These are phyloP conservation scores for Lasioglossum pauxillum DNA, from an alignment of 2,888 invertebrate genomes.

Conservation along the genomic window DNA sequence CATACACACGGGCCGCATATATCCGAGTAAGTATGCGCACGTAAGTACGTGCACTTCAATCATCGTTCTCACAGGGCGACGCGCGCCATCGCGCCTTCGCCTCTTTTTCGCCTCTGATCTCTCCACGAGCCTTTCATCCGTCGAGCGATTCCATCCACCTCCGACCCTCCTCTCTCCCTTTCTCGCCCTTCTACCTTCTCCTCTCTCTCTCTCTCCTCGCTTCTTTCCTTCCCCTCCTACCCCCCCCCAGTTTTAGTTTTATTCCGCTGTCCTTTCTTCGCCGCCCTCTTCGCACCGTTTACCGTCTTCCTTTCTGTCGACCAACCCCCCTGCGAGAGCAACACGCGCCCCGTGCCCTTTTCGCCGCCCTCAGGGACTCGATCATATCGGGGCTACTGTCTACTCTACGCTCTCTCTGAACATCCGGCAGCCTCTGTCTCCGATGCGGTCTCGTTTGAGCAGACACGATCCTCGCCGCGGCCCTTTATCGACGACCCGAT, in stretches of 20 bases:
- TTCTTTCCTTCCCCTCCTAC: constrained; percentile 5
- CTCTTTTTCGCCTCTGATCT: constrained; percentile 77
- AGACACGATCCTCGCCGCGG: constrained; percentile 1
- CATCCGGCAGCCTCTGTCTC: background rate
- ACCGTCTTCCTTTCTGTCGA: constrained; percentile 38
- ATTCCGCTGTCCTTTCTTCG: constrained; percentile 52
- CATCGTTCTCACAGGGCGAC: constrained; percentile 79
- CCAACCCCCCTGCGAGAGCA: constrained; percentile 2
- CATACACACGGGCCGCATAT: constrained; percentile 40
- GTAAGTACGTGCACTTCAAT: constrained; percentile 82
- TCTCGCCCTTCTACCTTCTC: background rate
- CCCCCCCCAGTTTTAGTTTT: constrained; percentile 45
- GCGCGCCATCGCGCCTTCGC: constrained; percentile 78
- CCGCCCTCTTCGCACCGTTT: constrained; percentile 38
- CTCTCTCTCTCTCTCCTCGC: background rate
- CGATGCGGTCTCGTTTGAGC: constrained; percentile 42
- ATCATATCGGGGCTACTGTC: constrained; percentile 53
- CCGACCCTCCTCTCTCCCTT: background rate
- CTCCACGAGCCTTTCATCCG: constrained; percentile 75
- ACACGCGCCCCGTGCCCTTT: constrained; percentile 44
- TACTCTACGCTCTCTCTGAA: constrained; percentile 23
- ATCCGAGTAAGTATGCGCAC: constrained; percentile 76
- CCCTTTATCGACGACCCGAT: constrained; percentile 23
- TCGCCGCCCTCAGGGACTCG: constrained; percentile 46
- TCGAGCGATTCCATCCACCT: constrained; percentile 63